phyloP scores from a whole-genome alignment of 2,888 invertebrate species.

The Drosophila lacicola region DNA sequence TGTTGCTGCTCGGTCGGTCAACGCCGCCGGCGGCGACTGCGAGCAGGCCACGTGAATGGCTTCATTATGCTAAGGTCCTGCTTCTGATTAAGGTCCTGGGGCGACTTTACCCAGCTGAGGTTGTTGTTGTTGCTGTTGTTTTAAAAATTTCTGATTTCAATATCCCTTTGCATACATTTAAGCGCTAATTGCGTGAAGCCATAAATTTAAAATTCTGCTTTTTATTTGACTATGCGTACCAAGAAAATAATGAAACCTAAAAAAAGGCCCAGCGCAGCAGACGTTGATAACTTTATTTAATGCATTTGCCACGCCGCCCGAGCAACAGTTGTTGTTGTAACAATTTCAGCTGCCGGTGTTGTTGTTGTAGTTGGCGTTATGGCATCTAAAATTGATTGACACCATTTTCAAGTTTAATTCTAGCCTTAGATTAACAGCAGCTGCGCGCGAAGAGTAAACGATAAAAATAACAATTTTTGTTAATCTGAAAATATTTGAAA shows the following conservation, averaged over 20 bases:
- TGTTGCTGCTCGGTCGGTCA: slow-evolving; percentile 56
- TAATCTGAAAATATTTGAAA: too few species aligned
- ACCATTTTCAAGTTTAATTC: neutral
- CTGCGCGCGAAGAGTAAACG: slow-evolving; percentile 17
- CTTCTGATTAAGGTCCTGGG: slow-evolving; percentile 31
- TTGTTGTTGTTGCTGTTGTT: slow-evolving; percentile 20
- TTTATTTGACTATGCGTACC: slow-evolving; percentile 53
- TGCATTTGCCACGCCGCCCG: slow-evolving; percentile 64
- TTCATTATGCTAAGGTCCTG: slow-evolving; percentile 67
- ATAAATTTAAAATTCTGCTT: slow-evolving; percentile 72
- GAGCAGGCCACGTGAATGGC: slow-evolving; percentile 49
- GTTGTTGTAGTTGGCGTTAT: slow-evolving; percentile 2
- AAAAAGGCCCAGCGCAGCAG: slow-evolving; percentile 21
- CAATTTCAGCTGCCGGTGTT: slow-evolving; percentile 13
- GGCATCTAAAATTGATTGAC: slow-evolving; percentile 29
- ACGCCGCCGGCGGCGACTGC: slow-evolving; percentile 43
- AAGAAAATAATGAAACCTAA: slow-evolving; percentile 32
- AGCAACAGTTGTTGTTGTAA: slow-evolving; percentile 55
- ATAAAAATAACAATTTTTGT: neutral
- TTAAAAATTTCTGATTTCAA: slow-evolving; percentile 60
- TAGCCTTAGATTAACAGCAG: slow-evolving; percentile 23
- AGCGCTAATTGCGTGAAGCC: slow-evolving; percentile 83
- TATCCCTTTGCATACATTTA: slow-evolving; percentile 79
- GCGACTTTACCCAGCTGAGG: slow-evolving; percentile 17
- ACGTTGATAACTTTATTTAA: slow-evolving; percentile 74